phyloP scores from a whole-genome alignment of 2,888 invertebrate species.

The Mongoloraphidia duomilia region DNA sequence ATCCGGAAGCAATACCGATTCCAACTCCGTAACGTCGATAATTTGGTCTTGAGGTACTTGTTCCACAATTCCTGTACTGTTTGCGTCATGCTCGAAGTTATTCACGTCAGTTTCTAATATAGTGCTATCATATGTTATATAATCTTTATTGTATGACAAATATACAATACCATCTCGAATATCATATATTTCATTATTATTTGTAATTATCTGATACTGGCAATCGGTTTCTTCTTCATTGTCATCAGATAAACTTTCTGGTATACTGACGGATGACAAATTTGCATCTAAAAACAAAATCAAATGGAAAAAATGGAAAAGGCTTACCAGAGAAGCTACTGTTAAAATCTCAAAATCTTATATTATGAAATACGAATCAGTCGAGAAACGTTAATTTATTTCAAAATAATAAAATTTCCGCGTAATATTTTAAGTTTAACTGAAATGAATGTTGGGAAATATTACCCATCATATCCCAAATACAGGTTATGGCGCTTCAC shows the following conservation, averaged over 20 bases:
- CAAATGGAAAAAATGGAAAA: no score
- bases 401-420: background rate
- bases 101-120: constrained; percentile 9
- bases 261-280: no score
- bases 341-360: no score
- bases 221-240: constrained; percentile 3
- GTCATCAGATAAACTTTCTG: no score
- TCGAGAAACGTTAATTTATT: no score
- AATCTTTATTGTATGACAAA: constrained; percentile 5
- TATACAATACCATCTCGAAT: constrained; percentile 8
- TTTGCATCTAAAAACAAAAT: no score
- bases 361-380: no score
- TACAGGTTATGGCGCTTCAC: no score
- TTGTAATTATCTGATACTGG: constrained; percentile 2
- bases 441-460: constrained; percentile 22
- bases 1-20: constrained; percentile 9
- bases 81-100: constrained; percentile 7
- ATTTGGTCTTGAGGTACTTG: constrained; percentile 1
- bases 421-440: background rate
- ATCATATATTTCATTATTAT: constrained; percentile 5
- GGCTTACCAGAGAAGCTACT: no score
- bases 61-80: constrained; percentile 5
- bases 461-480: constrained; percentile 23
- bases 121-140: constrained; percentile 10
- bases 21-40: constrained; percentile 8